phyloP scores from a whole-genome alignment of 53 echinoderm and acorn worm species.

The Zoroaster sp. region DNA sequence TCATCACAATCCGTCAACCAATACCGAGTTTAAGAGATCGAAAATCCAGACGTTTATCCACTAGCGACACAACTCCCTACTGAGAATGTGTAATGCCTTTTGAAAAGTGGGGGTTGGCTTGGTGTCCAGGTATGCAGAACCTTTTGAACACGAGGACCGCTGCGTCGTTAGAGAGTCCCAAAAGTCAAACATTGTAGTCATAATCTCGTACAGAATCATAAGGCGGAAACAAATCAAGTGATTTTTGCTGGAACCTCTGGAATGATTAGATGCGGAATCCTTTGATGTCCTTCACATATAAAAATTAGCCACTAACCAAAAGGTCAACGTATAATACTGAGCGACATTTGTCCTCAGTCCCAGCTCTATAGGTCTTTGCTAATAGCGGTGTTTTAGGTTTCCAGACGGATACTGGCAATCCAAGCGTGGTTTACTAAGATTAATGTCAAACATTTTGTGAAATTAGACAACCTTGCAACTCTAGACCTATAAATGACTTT shows the following conservation, averaged over 20 bases:
- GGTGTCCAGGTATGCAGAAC: background rate
- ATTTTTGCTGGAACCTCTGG: too few species aligned
- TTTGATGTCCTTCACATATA: background rate
- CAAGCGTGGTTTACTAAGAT: background rate
- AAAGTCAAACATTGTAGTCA: background rate
- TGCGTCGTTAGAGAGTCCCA: background rate
- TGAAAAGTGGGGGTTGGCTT: background rate
- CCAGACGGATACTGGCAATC: background rate
- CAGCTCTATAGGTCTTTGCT: too few species aligned
- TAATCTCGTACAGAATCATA: background rate
- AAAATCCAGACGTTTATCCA: background rate
- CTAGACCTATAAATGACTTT: too few species aligned
- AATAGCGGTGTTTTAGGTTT: background rate
- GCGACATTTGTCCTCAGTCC: background rate
- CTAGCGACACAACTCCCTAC: background rate
- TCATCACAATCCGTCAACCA: background rate
- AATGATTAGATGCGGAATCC: too few species aligned
- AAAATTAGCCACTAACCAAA: background rate
- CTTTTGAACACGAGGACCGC: background rate
- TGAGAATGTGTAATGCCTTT: background rate
- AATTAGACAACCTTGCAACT: too few species aligned
- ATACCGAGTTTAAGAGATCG: background rate
- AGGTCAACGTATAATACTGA: background rate
- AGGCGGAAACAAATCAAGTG: background rate
- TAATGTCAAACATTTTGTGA: too few species aligned